Conservation (phyloP, 2,888 invertebrate genomes). For the Helleia helle region DNA sequence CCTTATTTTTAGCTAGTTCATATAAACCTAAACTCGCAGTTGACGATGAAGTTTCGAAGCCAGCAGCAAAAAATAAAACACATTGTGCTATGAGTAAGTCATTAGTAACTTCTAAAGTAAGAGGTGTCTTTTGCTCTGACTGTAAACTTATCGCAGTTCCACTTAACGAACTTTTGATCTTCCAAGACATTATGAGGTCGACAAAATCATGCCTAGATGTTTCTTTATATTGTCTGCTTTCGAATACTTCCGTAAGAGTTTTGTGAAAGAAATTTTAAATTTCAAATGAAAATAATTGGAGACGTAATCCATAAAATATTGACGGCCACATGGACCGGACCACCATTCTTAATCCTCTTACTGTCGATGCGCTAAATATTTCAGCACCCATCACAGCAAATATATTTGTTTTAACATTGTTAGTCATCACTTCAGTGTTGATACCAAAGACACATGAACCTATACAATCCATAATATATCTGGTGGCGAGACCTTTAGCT, state of each 20-base stretch:
- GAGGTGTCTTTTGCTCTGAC: conserved; percentile 23
- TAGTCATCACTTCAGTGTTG: too few species aligned
- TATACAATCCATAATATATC: conserved; percentile 45
- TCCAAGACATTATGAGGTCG: conserved; percentile 35
- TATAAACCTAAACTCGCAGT: conserved; percentile 32
- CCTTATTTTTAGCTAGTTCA: conserved; percentile 35
- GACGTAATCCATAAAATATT: conserved; percentile 37
- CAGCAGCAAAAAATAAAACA: conserved; percentile 54
- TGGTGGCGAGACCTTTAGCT: conserved; percentile 27
- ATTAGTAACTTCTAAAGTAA: conserved; percentile 37
- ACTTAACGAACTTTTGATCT: conserved; percentile 27
- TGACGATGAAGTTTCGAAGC: conserved; percentile 41
- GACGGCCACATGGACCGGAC: conserved; percentile 38
- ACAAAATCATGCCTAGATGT: conserved; percentile 39
- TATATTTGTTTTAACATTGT: too few species aligned
- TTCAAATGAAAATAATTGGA: conserved; percentile 27
- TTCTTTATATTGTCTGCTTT: conserved; percentile 30
- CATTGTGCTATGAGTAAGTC: conserved; percentile 67
- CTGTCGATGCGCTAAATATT: conserved; percentile 27
- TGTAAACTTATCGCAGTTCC: conserved; percentile 34
- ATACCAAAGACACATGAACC: conserved; percentile 42
- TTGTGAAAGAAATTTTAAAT: conserved; percentile 31
- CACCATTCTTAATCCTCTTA: conserved; percentile 28
- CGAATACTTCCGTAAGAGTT: conserved; percentile 30
- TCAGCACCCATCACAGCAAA: too few species aligned